Evolutionary conservation across 2,888 invertebrate species (phyloP).

Genomic region (Meganola albula): DNA sequence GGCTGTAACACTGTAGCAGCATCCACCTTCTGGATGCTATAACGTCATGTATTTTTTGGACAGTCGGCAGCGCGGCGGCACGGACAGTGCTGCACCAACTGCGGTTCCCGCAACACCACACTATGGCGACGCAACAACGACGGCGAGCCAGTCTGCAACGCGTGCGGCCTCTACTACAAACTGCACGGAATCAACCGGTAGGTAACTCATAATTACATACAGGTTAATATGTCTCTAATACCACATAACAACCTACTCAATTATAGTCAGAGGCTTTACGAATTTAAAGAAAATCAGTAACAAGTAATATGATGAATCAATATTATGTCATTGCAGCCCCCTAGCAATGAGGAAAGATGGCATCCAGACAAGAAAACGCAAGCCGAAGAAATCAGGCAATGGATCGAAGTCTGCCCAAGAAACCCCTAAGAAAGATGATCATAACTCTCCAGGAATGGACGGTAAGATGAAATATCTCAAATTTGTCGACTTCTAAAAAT

Average conservation of each 20-base stretch:
- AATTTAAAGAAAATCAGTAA: too few species aligned
- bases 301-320: too few species aligned
- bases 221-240: too few species aligned
- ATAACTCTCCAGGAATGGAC: conserved; percentile 61
- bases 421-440: conserved; percentile 62
- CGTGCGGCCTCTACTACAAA: conserved; percentile 97
- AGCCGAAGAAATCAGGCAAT: conserved; percentile 87
- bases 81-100: conserved; percentile 96
- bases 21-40: too few species aligned
- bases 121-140: conserved; percentile 98
- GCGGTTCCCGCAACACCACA: conserved; percentile 97
- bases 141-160: conserved; percentile 99
- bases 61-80: conserved; percentile 91
- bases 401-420: conserved; percentile 62
- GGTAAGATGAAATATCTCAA: too few species aligned
- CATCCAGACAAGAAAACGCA: conserved; percentile 96
- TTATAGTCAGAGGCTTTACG: too few species aligned
- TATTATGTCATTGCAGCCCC: too few species aligned
- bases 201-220: too few species aligned
- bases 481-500: too few species aligned
- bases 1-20: too few species aligned
- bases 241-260: too few species aligned
- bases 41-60: too few species aligned
- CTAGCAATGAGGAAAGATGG: conserved; percentile 97
- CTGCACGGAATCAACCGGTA: conserved; percentile 91